Conservation (phyloP, 2,888 invertebrate species). For the Lamproptera curius region DNA sequence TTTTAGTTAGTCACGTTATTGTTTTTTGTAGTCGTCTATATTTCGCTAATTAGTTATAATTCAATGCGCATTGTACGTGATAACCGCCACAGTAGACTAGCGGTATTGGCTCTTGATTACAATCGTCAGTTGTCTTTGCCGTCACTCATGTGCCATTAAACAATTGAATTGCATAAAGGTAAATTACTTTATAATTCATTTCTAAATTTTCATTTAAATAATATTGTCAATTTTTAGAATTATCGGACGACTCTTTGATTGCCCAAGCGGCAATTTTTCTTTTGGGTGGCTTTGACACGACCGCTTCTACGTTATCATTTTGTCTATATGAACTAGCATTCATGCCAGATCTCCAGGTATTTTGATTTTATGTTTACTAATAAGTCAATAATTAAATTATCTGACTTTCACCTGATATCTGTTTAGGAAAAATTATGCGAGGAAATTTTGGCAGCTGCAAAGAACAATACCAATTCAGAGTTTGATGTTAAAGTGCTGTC, state of each 20-base stretch:
- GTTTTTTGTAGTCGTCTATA: too few species aligned
- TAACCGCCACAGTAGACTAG: too few species aligned
- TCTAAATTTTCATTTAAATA: too few species aligned
- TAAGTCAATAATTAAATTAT: not conserved
- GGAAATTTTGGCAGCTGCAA: not conserved
- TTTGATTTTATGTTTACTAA: not conserved
- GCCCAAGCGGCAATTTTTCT: slow-evolving; percentile 42
- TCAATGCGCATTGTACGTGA: too few species aligned
- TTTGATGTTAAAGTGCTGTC: not conserved
- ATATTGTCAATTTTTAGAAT: too few species aligned
- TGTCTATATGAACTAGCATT: slow-evolving; percentile 43
- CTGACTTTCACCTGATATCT: not conserved
- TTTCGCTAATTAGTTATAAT: too few species aligned
- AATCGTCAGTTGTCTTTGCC: too few species aligned
- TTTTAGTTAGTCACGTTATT: too few species aligned
- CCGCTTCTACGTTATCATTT: slow-evolving; percentile 25
- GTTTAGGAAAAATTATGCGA: slow-evolving; percentile 1
- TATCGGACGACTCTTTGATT: slow-evolving; percentile 29
- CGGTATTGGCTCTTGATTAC: too few species aligned
- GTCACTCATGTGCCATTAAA: too few species aligned
- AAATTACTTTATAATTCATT: too few species aligned
- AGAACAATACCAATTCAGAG: not conserved
- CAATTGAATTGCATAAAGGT: too few species aligned
- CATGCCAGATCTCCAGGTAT: slow-evolving; percentile 43
- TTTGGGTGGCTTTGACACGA: slow-evolving; percentile 24